Conservation (phyloP, 92 coral and sea anemone genomes). For the Isaurus tuberculatus region DNA sequence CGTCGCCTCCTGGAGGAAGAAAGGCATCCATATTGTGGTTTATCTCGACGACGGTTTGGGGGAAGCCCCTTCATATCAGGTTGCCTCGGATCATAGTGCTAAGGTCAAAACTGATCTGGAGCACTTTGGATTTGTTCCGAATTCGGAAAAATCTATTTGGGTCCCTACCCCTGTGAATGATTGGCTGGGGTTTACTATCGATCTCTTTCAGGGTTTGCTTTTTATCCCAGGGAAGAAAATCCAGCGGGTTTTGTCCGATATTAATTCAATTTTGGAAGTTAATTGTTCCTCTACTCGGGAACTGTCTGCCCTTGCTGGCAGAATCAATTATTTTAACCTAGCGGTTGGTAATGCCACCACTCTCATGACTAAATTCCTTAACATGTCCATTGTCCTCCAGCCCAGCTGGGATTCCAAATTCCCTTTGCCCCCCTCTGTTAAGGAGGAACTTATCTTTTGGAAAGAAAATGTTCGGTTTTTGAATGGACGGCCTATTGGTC, state of each 20-base stretch:
- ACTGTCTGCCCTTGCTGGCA: slow-evolving; percentile 8
- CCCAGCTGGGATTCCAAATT: background rate
- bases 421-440: background rate
- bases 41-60: slow-evolving; percentile 7
- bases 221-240: background rate
- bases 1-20: too few relatives aligned
- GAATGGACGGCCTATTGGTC: background rate
- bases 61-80: background rate
- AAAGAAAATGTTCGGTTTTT: background rate
- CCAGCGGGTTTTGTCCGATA: background rate
- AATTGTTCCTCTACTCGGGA: background rate
- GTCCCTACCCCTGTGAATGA: too few relatives aligned
- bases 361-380: background rate
- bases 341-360: background rate
- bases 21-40: too few relatives aligned
- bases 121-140: background rate
- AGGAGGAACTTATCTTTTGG: background rate
- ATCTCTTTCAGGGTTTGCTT: background rate
- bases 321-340: background rate
- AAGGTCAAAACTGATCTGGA: background rate
- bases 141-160: background rate
- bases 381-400: background rate
- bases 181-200: too few relatives aligned
- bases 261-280: background rate
- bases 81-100: background rate